These are phyloP conservation scores for cat (Felis catus) DNA, from an alignment of 2,113 vertebrate species.

Conservation along the genomic window DNA sequence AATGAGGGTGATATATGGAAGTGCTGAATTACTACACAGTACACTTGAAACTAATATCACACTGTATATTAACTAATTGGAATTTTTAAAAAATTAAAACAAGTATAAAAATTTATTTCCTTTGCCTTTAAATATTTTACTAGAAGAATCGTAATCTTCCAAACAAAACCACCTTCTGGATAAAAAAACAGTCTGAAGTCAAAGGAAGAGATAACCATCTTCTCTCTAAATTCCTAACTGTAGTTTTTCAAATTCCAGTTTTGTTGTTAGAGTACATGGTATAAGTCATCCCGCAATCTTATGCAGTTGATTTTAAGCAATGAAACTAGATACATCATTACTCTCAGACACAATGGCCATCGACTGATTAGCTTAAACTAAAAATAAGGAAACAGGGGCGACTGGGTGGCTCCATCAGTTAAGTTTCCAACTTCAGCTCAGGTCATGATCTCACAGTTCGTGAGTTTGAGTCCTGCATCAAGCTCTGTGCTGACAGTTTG, in stretches of 20 bases:
- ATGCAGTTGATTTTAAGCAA: not conserved
- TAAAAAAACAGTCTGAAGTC: not conserved
- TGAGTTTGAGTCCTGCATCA: too few species aligned
- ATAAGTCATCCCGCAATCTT: not conserved
- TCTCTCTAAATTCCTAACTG: not conserved
- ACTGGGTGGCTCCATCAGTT: too few species aligned
- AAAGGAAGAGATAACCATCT: not conserved
- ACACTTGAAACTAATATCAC: not conserved
- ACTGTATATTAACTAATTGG: not conserved
- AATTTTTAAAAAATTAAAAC: not conserved
- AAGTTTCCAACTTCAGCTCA: too few species aligned
- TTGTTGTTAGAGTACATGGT: not conserved
- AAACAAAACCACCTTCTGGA: slow-evolving; percentile 28
- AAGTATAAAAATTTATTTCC: not conserved
- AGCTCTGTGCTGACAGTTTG: too few species aligned
- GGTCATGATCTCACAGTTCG: too few species aligned
- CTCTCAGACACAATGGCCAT: not conserved
- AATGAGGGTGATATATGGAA: not conserved
- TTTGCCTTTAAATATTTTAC: slow-evolving; percentile 11
- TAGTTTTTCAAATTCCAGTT: not conserved
- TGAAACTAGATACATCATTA: not conserved
- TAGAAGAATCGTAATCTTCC: not conserved
- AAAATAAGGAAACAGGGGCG: not conserved
- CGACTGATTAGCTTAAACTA: not conserved
- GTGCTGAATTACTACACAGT: not conserved